Evolutionary conservation across 2,888 invertebrate species (phyloP), one percentile per base, ranked within the genome.

Genomic region (Drosophila yooni): DNA sequence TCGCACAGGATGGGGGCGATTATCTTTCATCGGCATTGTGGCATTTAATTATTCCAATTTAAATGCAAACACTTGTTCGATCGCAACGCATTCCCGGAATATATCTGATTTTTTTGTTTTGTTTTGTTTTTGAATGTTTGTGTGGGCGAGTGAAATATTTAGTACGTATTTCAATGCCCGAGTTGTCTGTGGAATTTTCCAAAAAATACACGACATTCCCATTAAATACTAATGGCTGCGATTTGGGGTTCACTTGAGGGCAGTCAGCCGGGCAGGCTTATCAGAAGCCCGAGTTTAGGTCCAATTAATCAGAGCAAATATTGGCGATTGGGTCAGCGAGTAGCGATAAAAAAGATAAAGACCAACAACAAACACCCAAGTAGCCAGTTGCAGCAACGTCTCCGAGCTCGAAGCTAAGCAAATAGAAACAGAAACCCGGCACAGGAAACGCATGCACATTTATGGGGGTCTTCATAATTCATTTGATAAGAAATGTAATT

Each of bases 1-100:
- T 70, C 65, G 60, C 76, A 54, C 76, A 79, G 80, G 80, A 88
- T 85, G 88, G 85, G 61, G 74, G 68, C 76, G 85, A 76, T 81
- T 75, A 81, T 81, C 73, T 63, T 43, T 71, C 67, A 21, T 38
- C 63, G 67, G 56, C 57, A 56, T 56, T 73, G 61, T 51, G 72
- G 72, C 72, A 76, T 76, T 91, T 89, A 91, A 91, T 90, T 82
- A 91, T 90, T 91, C 81, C 83, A 83, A 88, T 90, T 85, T 79
- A 83, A 86, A 77, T 83, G 68, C 76, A 83, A 74, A 79, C 89
- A 86, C 84, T 88, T 82, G 87, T 65, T 70, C 74, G 71, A 76
- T 46, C 74, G 60, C 29, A 53, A 27, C 18, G 46, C 46, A 70
- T 80, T 70, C 75, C 66, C 4, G 53, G 78, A 73, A 79, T 71